Conservation (phyloP, 2,888 invertebrate genomes). For the Cyclophora albipunctata region DNA sequence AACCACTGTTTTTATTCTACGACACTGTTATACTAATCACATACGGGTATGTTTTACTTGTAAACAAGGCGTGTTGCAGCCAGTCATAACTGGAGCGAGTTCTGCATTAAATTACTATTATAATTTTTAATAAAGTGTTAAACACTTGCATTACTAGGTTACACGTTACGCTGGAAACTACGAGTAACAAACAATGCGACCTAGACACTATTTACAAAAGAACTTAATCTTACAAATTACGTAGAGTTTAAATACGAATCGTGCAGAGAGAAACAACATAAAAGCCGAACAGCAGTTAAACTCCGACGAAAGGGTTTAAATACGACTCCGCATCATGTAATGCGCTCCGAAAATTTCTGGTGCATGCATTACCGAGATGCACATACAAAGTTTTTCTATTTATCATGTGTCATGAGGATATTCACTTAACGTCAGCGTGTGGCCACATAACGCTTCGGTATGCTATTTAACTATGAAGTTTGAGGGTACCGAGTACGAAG, state of each 20-base stretch:
- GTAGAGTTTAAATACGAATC: neutral
- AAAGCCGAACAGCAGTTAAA: no score
- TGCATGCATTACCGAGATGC: neutral
- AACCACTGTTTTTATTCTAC: constrained; percentile 2
- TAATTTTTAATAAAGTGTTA: no score
- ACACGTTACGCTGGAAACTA: no score
- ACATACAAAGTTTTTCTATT: constrained; percentile 18
- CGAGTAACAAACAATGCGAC: no score
- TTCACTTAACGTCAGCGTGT: constrained; percentile 21
- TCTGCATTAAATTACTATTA: no score
- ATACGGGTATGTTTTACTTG: neutral
- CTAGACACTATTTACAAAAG: no score
- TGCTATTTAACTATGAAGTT: constrained; percentile 21
- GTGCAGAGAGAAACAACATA: neutral
- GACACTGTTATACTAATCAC: neutral
- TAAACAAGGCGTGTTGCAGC: no score
- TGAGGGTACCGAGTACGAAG: constrained; percentile 10
- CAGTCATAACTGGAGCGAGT: no score
- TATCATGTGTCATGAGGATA: constrained; percentile 19
- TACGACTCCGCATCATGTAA: neutral
- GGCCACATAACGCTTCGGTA: constrained; percentile 18
- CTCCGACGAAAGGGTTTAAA: no score
- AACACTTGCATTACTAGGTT: no score
- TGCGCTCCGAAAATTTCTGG: constrained; percentile 1
- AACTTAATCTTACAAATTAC: no score